A percentile compares a stretch with the other conserved stretches of the same genome.
These are phyloP conservation scores for Grapholita molesta DNA, from an alignment of 1,140 invertebrate species.

Conservation along the genomic window DNA sequence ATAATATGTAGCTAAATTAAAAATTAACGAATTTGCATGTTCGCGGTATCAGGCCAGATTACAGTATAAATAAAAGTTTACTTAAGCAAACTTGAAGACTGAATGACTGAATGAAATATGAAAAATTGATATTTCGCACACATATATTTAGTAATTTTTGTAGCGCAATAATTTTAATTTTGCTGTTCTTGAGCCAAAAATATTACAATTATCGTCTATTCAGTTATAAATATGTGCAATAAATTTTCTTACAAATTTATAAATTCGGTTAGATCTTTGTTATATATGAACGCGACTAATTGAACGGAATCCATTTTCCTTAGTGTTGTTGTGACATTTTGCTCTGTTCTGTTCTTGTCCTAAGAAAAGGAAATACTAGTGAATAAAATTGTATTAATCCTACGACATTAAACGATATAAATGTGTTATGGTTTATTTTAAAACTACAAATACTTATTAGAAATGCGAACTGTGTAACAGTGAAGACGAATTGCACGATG, in stretches of 20 bases:
- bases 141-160: too few species aligned
- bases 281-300: neutral
- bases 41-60: too few species aligned
- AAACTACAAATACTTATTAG: slow-evolving; percentile 31
- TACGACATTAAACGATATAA: slow-evolving; percentile 38
- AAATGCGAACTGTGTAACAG: slow-evolving; percentile 27
- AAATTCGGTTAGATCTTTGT: too few species aligned
- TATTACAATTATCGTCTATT: too few species aligned
- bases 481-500: slow-evolving; percentile 56
- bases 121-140: too few species aligned
- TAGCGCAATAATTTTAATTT: too few species aligned
- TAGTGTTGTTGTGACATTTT: slow-evolving; percentile 76
- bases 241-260: neutral
- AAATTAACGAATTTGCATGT: too few species aligned
- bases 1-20: too few species aligned
- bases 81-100: too few species aligned
- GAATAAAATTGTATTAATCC: slow-evolving; percentile 45
- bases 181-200: too few species aligned
- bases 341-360: slow-evolving; percentile 51
- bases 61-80: too few species aligned
- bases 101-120: neutral
- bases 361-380: slow-evolving; percentile 41
- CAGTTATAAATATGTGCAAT: neutral
- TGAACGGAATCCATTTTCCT: slow-evolving; percentile 69
- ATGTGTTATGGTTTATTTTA: slow-evolving; percentile 48